Evolutionary conservation across 2,797 vertebrate genomes (phyloP).

Genomic region (Pachyuromys duprasi): DNA sequence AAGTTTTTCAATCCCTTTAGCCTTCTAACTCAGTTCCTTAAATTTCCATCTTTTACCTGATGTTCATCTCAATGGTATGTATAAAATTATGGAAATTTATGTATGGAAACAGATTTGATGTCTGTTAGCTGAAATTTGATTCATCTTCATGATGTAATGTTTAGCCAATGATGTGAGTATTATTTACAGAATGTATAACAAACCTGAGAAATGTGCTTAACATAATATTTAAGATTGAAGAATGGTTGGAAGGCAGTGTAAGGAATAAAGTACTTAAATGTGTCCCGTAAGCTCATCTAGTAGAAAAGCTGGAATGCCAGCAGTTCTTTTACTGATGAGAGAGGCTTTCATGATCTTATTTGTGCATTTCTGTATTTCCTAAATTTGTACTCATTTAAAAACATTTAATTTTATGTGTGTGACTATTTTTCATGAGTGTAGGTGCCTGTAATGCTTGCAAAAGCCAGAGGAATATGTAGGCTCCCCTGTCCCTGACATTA

Average conservation of each 20-base stretch:
- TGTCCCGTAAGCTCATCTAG: background rate
- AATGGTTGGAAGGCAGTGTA: background rate
- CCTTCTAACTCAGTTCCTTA: background rate
- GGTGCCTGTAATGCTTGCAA: background rate
- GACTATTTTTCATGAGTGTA: background rate
- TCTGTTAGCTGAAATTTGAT: slow-evolving; percentile 16
- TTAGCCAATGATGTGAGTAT: background rate
- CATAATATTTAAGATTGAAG: background rate
- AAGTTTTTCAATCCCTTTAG: background rate
- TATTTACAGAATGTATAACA: background rate
- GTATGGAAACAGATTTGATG: background rate
- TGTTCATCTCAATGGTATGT: background rate
- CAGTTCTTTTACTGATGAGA: background rate
- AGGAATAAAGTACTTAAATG: background rate
- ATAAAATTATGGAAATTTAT: slow-evolving; percentile 5
- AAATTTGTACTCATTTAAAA: background rate
- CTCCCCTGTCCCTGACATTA: background rate
- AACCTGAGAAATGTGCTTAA: background rate
- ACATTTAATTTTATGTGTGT: background rate
- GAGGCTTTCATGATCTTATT: background rate
- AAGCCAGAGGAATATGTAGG: too few species aligned
- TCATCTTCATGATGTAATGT: background rate
- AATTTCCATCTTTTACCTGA: background rate
- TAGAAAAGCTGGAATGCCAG: background rate
- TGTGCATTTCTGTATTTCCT: background rate